Percentiles rank a stretch among this genome's conserved stretches.
Evolutionary conservation across 2,797 vertebrate species (phyloP).

Genomic region (Tragopan temminckii): DNA sequence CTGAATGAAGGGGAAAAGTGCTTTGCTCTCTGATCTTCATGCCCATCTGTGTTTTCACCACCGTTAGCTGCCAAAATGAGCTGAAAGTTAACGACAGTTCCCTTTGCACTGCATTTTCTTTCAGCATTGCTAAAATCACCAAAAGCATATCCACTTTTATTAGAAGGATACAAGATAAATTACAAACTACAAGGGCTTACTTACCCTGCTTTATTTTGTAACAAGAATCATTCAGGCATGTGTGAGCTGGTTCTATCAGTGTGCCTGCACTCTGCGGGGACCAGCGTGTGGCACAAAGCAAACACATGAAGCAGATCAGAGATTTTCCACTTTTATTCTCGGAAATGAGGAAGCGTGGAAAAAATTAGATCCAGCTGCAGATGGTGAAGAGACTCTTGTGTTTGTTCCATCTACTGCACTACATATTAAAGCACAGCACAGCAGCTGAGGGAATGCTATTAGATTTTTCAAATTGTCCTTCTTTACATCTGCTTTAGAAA

Average conservation of each 20-base stretch:
- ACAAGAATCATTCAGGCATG: not conserved
- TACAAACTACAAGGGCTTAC: constrained; percentile 48
- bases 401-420: not conserved
- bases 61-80: not conserved
- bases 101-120: constrained; percentile 60
- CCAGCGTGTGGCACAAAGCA: constrained; percentile 16
- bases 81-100: constrained; percentile 52
- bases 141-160: not conserved
- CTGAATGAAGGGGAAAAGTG: constrained; percentile 44
- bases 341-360: constrained; percentile 29
- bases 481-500: not conserved
- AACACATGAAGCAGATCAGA: constrained; percentile 67
- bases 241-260: constrained; percentile 45
- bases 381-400: not conserved
- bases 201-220: not conserved
- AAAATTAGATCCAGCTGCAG: not conserved
- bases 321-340: constrained; percentile 64
- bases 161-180: not conserved
- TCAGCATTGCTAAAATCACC: not conserved
- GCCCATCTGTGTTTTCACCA: constrained; percentile 45
- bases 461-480: not conserved
- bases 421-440: not conserved
- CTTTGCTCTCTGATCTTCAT: not conserved
- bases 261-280: constrained; percentile 11
- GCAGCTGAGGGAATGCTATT: not conserved